A percentile compares a stretch with the other conserved stretches of the same genome.
phyloP scores from a whole-genome alignment of 2,113 vertebrate species.

The Myotis lucifugus region DNA sequence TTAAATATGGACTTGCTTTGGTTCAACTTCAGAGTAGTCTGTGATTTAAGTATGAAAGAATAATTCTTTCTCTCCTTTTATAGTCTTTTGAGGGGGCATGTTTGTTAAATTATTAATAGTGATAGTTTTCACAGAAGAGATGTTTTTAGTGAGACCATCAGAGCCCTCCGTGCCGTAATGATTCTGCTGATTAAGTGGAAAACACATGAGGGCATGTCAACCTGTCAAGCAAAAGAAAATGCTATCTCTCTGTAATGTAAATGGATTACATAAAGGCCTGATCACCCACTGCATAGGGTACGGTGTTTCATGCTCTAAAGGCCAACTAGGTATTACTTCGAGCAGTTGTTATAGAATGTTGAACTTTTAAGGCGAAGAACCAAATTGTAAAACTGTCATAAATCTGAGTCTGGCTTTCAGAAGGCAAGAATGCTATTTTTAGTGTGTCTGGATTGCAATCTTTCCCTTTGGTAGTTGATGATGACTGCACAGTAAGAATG shows the following conservation, averaged over 20 bases:
- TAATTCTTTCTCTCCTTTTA: slow-evolving; percentile 57
- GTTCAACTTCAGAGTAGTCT: slow-evolving; percentile 40
- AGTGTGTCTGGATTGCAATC: slow-evolving; percentile 73
- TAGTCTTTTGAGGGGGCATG: slow-evolving; percentile 22
- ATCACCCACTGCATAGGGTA: slow-evolving; percentile 8
- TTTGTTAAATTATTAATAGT: slow-evolving; percentile 76
- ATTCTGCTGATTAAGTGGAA: slow-evolving; percentile 79
- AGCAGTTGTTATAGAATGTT: slow-evolving; percentile 65
- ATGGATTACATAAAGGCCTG: slow-evolving; percentile 49
- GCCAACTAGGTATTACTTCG: slow-evolving; percentile 70
- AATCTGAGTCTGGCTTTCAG: slow-evolving; percentile 79
- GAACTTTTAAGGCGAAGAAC: slow-evolving; percentile 75
- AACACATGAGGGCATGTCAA: slow-evolving; percentile 67
- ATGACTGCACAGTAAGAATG: slow-evolving; percentile 80
- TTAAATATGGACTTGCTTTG: slow-evolving; percentile 43
- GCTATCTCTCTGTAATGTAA: slow-evolving; percentile 60
- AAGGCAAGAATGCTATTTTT: slow-evolving; percentile 80
- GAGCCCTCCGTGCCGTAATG: slow-evolving; percentile 69
- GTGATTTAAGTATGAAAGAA: slow-evolving; percentile 66
- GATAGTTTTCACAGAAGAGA: slow-evolving; percentile 68
- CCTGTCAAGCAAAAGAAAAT: slow-evolving; percentile 67
- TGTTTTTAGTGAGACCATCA: slow-evolving; percentile 70
- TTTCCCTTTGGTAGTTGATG: slow-evolving; percentile 78
- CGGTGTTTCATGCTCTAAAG: slow-evolving; percentile 69
- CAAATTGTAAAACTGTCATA: slow-evolving; percentile 79